phyloP scores from a whole-genome alignment of 2,888 invertebrate species.

The Himalopsyche anomala region DNA sequence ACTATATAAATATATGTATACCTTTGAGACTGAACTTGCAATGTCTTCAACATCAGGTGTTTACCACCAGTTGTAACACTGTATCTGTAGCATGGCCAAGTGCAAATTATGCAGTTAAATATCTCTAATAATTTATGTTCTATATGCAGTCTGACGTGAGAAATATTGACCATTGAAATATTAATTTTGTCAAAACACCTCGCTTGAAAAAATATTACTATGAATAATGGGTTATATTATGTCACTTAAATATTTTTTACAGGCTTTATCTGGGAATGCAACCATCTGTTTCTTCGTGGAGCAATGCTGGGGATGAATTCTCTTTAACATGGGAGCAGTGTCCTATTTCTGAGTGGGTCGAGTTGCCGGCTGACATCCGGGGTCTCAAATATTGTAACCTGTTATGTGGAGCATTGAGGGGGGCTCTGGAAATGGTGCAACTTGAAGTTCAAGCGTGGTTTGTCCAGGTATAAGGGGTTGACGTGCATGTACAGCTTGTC shows the following conservation, averaged over 20 bases:
- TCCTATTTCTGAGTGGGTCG: conserved; percentile 97
- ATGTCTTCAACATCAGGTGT: too few species aligned
- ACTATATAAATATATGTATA: too few species aligned
- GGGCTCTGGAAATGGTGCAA: conserved; percentile 99
- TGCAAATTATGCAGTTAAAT: too few species aligned
- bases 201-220: too few species aligned
- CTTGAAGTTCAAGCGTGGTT: conserved; percentile 97
- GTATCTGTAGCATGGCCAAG: too few species aligned
- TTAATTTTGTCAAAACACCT: too few species aligned
- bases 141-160: too few species aligned
- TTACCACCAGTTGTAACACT: too few species aligned
- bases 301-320: conserved; percentile 95
- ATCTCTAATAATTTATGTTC: too few species aligned
- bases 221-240: too few species aligned
- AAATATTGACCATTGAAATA: too few species aligned
- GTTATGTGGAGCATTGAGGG: conserved; percentile 93
- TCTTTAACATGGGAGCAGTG: conserved; percentile 96
- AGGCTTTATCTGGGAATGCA: conserved; percentile 93
- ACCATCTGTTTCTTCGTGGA: conserved; percentile 96
- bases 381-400: conserved; percentile 94
- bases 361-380: conserved; percentile 90
- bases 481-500: neutral
- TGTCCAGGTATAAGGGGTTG: conserved; percentile 79
- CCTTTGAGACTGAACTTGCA: too few species aligned
- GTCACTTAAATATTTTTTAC: conserved; percentile 61